Evolutionary conservation across 2,113 vertebrate species (phyloP).

Genomic region (Cyanocitta stelleri): DNA sequence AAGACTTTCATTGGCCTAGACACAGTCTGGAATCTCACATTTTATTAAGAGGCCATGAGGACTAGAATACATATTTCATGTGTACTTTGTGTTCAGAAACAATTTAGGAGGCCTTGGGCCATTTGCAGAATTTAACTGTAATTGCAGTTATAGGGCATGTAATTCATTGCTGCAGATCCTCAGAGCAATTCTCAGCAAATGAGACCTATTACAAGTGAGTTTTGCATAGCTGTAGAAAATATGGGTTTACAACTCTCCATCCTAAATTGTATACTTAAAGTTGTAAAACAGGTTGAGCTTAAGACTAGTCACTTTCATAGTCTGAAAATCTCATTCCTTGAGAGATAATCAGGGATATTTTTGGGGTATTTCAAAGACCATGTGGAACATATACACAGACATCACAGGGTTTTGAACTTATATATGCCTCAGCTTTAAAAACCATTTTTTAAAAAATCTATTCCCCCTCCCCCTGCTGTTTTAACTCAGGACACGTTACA

Average conservation of each 20-base stretch:
- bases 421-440: not conserved
- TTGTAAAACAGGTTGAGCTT: not conserved
- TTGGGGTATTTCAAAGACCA: not conserved
- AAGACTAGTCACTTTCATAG: not conserved
- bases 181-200: not conserved
- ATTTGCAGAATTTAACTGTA: not conserved
- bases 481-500: not conserved
- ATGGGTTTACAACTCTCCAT: not conserved
- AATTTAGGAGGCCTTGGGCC: not conserved
- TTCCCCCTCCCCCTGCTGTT: not conserved
- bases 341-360: not conserved
- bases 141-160: not conserved
- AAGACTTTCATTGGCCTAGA: not conserved
- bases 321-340: not conserved
- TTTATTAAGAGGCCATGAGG: not conserved
- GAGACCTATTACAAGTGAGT: not conserved
- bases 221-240: not conserved
- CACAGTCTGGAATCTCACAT: not conserved
- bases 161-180: not conserved
- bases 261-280: not conserved
- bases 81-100: not conserved
- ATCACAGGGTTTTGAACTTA: not conserved
- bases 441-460: not conserved
- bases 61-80: not conserved
- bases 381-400: not conserved